A percentile compares a stretch with the other conserved stretches of the same genome.
Evolutionary conservation across 1,140 invertebrate species (phyloP).

Genomic region (Formica selysi): DNA sequence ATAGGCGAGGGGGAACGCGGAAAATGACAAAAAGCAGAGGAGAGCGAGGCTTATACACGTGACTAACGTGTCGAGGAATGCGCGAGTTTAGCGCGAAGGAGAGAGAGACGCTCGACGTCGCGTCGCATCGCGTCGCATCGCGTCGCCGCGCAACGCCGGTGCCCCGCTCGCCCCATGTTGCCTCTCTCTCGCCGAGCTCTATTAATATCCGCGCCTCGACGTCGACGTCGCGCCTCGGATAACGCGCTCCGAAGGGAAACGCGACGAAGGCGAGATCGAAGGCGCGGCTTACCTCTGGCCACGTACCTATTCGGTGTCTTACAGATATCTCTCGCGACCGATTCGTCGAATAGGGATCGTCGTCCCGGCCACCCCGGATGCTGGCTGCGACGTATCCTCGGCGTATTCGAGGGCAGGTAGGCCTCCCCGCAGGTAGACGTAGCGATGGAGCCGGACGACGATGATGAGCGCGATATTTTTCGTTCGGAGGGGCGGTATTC

Average conservation of each 20-base stretch:
- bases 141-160: not conserved
- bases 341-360: too few species aligned
- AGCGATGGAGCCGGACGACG: not conserved
- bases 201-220: constrained; percentile 75
- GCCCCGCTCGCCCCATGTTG: not conserved
- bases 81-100: constrained; percentile 55
- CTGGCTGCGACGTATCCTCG: not conserved
- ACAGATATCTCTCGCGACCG: too few species aligned
- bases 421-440: too few species aligned
- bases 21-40: constrained; percentile 35
- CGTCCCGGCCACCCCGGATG: not conserved
- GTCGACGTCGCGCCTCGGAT: constrained; percentile 58
- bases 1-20: not conserved
- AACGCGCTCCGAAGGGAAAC: constrained; percentile 38
- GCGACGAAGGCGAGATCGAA: not conserved
- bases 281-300: constrained; percentile 32
- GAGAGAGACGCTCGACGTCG: constrained; percentile 23
- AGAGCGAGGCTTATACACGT: constrained; percentile 39
- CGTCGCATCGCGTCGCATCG: too few species aligned
- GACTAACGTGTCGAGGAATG: constrained; percentile 71
- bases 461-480: constrained; percentile 14
- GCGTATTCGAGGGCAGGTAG: not conserved
- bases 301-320: not conserved
- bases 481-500: constrained; percentile 40
- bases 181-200: constrained; percentile 54